Evolutionary conservation across 37 sponge, comb jelly and placozoan genomes (phyloP), one percentile per base, ranked within the genome.

Genomic region (Halisarca cf. caerulea): DNA sequence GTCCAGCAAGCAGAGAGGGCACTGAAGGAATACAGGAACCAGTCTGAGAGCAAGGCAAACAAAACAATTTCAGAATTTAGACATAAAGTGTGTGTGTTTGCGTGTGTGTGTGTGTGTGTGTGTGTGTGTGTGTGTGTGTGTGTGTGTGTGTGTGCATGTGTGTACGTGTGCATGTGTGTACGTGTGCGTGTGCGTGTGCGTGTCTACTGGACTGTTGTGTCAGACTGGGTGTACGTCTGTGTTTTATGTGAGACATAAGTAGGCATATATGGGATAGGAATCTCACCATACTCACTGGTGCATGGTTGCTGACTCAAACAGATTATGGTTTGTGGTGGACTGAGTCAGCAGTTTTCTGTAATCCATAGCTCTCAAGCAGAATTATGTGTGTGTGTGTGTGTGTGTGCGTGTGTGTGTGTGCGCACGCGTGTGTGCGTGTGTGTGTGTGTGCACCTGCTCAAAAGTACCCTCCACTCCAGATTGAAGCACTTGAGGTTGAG

Each of bases 1-100:
- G 77, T 74, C 23, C 21, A 40, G 45, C 77, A 74, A 37, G 77
- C 77, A 38, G 77, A 74, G 6, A 38, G 25, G 3, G 77, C 77
- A 41, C 43, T 74, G 42, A 44, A 74, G 14, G 77, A 74, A 40
- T 74, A 18, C 45, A 74, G 25, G 45, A 41, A 32, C 18, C 43
- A 74, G 21, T 74, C 77, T 18, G 44, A 74, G 24, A 37, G 38
- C 42, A 74, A 37, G 38, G 21, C 44, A 21, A 23, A 8, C 9
- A 6, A 15, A 1, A 74, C 6, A 44, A 1, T 74, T 15, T 44
- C 77, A 43, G 44, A 74, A 25, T 21, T 74, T n/a, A 74, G 45
- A 40, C 21, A 44, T 40, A 44, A 74, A 37, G 77, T 74, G 45
- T 37, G 72, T 37, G 40, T 71, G 64, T 61, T 5, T 27, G 30